phyloP scores from a whole-genome alignment of 2,113 vertebrate species.

The Struthio camelus region DNA sequence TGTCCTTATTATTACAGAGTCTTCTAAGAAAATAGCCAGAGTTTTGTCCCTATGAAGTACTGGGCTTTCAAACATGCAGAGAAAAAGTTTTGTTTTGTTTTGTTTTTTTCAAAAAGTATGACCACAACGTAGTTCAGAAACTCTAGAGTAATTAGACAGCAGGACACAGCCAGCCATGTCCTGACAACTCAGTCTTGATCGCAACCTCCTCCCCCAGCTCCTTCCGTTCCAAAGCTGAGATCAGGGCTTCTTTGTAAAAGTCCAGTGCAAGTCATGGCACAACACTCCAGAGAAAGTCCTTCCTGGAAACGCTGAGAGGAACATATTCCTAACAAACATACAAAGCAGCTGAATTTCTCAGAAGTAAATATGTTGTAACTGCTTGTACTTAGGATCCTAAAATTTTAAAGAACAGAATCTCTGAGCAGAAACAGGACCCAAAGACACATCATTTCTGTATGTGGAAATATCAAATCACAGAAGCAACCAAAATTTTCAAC shows the following conservation, averaged over 20 bases:
- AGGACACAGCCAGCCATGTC: background rate
- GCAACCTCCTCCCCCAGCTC: background rate
- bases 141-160: background rate
- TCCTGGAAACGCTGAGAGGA: background rate
- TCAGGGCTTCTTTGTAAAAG: background rate
- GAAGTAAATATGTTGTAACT: background rate
- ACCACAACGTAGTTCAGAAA: background rate
- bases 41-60: background rate
- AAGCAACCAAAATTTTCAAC: background rate
- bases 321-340: background rate
- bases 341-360: background rate
- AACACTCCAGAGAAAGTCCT: background rate
- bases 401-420: background rate
- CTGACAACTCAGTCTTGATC: background rate
- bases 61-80: background rate
- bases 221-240: background rate
- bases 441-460: background rate
- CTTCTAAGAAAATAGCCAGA: background rate
- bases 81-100: no score
- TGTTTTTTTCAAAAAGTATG: background rate
- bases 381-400: background rate
- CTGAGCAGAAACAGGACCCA: background rate
- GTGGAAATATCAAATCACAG: background rate
- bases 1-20: background rate
- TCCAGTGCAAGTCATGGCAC: background rate